phyloP scores from a whole-genome alignment of 2,113 vertebrate genomes.

The Spermophilus dauricus region DNA sequence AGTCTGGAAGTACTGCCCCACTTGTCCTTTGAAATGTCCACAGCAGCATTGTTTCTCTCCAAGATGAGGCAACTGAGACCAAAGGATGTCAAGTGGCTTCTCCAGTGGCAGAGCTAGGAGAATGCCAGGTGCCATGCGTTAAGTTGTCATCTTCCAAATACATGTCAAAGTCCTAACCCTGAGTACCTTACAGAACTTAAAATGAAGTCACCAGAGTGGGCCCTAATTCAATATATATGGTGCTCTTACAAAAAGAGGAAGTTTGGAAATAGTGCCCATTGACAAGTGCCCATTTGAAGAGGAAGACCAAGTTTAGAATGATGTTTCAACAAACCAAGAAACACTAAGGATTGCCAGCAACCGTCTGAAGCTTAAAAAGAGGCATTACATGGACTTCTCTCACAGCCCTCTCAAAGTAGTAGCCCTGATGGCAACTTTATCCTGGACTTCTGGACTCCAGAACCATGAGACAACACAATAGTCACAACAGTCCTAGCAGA shows the following conservation, averaged over 20 bases:
- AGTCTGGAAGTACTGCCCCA: fast-evolving
- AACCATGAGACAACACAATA: neutral
- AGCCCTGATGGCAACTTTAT: neutral
- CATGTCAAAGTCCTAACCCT: neutral
- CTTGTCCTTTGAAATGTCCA: neutral
- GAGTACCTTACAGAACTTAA: neutral
- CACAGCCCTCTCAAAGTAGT: neutral
- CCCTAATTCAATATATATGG: neutral
- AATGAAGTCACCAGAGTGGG: neutral
- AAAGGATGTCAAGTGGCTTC: neutral
- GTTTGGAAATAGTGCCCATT: neutral
- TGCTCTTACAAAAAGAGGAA: neutral
- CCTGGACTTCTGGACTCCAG: neutral
- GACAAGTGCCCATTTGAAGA: neutral
- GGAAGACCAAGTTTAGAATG: neutral
- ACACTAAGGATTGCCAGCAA: neutral
- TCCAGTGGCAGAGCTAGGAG: neutral
- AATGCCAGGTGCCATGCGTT: neutral
- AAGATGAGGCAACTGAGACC: neutral
- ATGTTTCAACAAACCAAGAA: fast-evolving
- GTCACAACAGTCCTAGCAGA: too few species aligned
- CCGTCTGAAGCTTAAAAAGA: neutral
- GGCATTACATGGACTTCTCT: neutral
- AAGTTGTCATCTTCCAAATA: neutral
- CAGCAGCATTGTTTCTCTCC: neutral